Conservation (phyloP, 2,888 invertebrate species). For the Zele albiditarsus region DNA sequence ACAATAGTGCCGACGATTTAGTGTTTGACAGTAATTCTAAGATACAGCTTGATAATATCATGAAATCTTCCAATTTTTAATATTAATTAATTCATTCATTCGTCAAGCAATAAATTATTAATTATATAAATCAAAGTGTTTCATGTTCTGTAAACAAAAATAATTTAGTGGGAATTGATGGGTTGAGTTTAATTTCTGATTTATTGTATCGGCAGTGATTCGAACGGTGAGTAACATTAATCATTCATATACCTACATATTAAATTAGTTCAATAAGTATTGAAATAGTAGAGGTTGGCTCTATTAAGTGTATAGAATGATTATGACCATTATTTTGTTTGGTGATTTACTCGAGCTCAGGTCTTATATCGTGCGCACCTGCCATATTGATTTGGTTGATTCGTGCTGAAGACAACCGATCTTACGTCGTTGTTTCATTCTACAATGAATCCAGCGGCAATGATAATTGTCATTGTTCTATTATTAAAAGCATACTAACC, state of each 20-base stretch:
- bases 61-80: background rate
- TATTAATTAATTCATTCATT: background rate
- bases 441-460: no score
- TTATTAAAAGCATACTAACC: no score
- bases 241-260: background rate
- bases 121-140: background rate
- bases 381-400: conserved; percentile 63
- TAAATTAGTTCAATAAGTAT: no score
- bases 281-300: conserved; percentile 16
- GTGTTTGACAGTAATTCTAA: background rate
- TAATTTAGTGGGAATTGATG: conserved; percentile 3
- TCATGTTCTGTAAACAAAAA: background rate
- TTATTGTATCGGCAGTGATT: background rate
- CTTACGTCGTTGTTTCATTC: no score
- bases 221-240: conserved; percentile 34
- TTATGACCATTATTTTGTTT: background rate
- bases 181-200: background rate
- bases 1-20: background rate
- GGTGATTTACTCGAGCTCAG: background rate
- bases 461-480: no score
- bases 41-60: no score
- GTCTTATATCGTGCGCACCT: conserved; percentile 49
- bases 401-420: background rate
- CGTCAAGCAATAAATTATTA: background rate
- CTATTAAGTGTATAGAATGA: background rate